phyloP scores from a whole-genome alignment of 2,797 vertebrate species.

The Sebastes aleutianus region DNA sequence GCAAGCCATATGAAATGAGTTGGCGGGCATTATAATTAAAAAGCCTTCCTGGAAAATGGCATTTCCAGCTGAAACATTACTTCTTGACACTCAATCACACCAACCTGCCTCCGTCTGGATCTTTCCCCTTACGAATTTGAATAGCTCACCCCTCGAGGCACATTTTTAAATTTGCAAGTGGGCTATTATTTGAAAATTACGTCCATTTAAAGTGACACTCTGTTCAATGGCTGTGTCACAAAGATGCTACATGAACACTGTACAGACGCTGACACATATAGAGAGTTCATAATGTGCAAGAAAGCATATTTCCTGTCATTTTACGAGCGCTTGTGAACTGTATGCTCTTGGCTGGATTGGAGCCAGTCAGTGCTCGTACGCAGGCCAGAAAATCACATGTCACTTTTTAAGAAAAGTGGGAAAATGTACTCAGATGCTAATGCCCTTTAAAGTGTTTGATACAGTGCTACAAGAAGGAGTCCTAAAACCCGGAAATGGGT shows the following conservation, averaged over 20 bases:
- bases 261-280: background rate
- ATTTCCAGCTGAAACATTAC: background rate
- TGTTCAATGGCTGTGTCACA: background rate
- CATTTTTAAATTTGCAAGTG: slow-evolving; percentile 1
- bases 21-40: background rate
- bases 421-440: slow-evolving; percentile 24
- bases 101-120: background rate
- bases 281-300: background rate
- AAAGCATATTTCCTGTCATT: background rate
- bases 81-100: background rate
- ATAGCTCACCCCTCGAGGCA: slow-evolving; percentile 5
- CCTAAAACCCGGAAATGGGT: too few species aligned
- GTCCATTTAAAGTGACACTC: background rate
- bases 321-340: background rate
- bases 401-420: background rate
- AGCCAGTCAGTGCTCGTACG: background rate
- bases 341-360: background rate
- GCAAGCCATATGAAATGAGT: background rate
- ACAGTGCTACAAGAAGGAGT: too few species aligned
- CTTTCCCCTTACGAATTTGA: background rate
- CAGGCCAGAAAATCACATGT: slow-evolving; percentile 15
- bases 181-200: slow-evolving; percentile 16
- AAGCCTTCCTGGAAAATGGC: background rate
- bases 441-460: slow-evolving; percentile 21
- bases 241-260: background rate